Conservation (phyloP, 2,888 invertebrate species). For the Diadegma fenestrale region DNA sequence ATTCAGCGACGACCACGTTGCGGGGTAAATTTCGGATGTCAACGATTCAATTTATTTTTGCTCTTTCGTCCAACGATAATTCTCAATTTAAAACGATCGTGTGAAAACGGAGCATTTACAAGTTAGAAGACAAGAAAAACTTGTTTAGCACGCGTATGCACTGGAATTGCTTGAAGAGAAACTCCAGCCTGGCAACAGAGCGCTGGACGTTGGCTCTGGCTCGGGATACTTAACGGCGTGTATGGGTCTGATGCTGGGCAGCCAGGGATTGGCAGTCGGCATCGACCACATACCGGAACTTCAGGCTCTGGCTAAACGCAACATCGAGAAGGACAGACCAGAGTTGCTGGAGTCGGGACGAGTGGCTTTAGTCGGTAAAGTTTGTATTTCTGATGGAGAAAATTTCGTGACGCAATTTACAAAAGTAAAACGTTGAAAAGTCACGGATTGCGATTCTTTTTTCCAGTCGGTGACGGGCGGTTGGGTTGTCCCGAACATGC, state of each 20-base stretch:
- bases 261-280: slow-evolving; percentile 90
- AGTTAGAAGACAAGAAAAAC: slow-evolving; percentile 69
- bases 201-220: slow-evolving; percentile 97
- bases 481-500: slow-evolving; percentile 90
- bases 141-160: slow-evolving; percentile 94
- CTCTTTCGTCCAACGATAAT: neutral
- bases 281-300: slow-evolving; percentile 96
- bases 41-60: neutral
- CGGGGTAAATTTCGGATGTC: neutral
- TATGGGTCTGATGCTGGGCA: slow-evolving; percentile 94
- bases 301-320: slow-evolving; percentile 90
- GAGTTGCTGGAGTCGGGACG: slow-evolving; percentile 89
- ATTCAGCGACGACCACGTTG: neutral
- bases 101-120: slow-evolving; percentile 63
- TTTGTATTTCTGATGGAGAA: neutral
- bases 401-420: neutral
- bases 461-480: slow-evolving; percentile 94
- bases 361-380: slow-evolving; percentile 89
- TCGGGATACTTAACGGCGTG: slow-evolving; percentile 97
- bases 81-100: slow-evolving; percentile 23
- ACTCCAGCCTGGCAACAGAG: slow-evolving; percentile 90
- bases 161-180: slow-evolving; percentile 93
- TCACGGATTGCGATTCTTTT: slow-evolving; percentile 6
- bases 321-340: slow-evolving; percentile 91
- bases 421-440: neutral